Conservation (phyloP, 2,113 vertebrate genomes). For the Sus scrofa region DNA sequence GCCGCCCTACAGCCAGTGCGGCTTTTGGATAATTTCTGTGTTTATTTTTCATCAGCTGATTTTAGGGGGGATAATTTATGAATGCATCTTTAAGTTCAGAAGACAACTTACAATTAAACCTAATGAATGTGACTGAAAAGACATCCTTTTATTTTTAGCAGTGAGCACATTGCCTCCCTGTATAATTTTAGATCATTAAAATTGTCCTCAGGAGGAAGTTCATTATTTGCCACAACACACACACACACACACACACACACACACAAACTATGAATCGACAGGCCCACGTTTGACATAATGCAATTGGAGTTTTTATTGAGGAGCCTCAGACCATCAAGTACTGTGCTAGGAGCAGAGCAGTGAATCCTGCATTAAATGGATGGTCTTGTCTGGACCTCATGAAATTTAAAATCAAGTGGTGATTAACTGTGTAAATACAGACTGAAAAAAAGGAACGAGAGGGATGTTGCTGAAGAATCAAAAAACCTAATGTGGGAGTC, state of each 20-base stretch:
- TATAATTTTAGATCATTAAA: constrained; percentile 20
- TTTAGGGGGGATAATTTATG: constrained; percentile 44
- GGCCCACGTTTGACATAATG: neutral
- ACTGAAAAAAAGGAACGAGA: neutral
- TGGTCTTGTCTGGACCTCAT: neutral
- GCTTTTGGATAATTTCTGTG: neutral
- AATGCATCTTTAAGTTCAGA: neutral
- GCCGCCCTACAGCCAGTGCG: neutral
- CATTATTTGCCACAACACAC: neutral
- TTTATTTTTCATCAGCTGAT: constrained; percentile 21
- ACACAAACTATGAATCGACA: neutral
- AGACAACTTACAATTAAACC: neutral
- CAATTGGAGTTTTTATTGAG: neutral
- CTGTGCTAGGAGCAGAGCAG: neutral
- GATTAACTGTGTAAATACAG: neutral
- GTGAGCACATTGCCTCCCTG: neutral
- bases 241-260: neutral
- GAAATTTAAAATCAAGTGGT: neutral
- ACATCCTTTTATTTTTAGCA: neutral
- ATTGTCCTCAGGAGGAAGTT: neutral
- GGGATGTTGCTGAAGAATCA: neutral
- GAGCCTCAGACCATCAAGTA: neutral
- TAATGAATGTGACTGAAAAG: neutral
- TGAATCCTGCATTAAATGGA: neutral
- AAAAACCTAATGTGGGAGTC: neutral